Conservation (phyloP, 2,888 invertebrate species). For the Lagria hirta region DNA sequence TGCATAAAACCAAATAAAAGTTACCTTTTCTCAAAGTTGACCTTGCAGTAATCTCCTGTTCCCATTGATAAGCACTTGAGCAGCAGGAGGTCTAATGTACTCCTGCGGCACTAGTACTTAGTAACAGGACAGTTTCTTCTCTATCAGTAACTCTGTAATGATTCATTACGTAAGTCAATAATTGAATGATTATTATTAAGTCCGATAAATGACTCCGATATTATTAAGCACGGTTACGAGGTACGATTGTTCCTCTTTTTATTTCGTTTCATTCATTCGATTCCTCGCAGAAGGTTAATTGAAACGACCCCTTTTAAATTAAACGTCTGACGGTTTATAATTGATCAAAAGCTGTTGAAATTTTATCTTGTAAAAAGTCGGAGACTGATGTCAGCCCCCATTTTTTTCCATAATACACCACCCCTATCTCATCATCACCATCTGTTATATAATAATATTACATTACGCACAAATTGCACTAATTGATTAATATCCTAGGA, state of each 20-base stretch:
- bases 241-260: slow-evolving; percentile 12
- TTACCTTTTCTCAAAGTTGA: neutral
- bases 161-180: too few species aligned
- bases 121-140: slow-evolving; percentile 73
- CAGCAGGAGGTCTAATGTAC: slow-evolving; percentile 81
- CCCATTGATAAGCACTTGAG: slow-evolving; percentile 88
- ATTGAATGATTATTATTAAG: slow-evolving; percentile 14
- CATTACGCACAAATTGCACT: too few species aligned
- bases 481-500: too few species aligned
- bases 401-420: too few species aligned
- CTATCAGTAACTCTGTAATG: slow-evolving; percentile 1
- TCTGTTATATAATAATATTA: too few species aligned
- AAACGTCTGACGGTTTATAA: slow-evolving; percentile 43
- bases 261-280: slow-evolving; percentile 22
- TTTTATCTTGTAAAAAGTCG: too few species aligned
- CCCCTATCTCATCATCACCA: too few species aligned
- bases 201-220: slow-evolving; percentile 1
- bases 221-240: slow-evolving; percentile 6
- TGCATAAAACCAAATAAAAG: neutral
- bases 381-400: too few species aligned
- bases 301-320: slow-evolving; percentile 50
- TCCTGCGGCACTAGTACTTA: slow-evolving; percentile 95
- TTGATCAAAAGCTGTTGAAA: too few species aligned
- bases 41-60: slow-evolving; percentile 32
- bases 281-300: slow-evolving; percentile 41